phyloP scores from a whole-genome alignment of 2,888 invertebrate species.

The Drosophila kuntzei region DNA sequence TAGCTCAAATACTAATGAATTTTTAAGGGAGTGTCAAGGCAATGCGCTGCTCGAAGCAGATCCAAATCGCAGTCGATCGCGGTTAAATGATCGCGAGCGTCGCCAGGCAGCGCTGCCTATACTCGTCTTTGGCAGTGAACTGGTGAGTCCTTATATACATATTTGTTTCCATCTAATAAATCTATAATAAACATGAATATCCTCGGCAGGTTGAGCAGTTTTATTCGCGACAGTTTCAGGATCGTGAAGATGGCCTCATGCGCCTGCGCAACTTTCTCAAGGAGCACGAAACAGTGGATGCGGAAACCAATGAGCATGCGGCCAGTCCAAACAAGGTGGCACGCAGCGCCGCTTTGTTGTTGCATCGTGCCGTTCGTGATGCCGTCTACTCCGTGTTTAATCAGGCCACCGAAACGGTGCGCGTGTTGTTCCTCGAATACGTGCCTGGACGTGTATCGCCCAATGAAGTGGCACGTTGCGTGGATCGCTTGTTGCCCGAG shows the following conservation, averaged over 20 bases:
- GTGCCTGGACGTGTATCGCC: constrained; percentile 94
- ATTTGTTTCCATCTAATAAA: background rate
- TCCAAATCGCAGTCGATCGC: constrained; percentile 86
- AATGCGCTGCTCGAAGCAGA: constrained; percentile 86
- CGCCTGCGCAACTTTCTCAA: constrained; percentile 86
- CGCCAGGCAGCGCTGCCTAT: constrained; percentile 95
- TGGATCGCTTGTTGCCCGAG: constrained; percentile 94
- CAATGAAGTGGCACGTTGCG: constrained; percentile 92
- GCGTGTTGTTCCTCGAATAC: constrained; percentile 93
- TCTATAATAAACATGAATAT: background rate
- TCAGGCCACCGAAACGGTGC: constrained; percentile 92
- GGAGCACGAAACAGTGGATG: constrained; percentile 80
- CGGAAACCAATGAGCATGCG: constrained; percentile 81
- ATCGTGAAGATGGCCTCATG: constrained; percentile 94
- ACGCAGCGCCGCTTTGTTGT: constrained; percentile 91
- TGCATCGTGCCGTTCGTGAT: constrained; percentile 93
- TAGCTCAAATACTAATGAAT: constrained; percentile 94
- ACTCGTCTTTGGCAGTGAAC: constrained; percentile 94
- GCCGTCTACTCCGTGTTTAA: constrained; percentile 96
- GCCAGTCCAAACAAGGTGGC: constrained; percentile 90
- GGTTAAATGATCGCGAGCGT: constrained; percentile 91
- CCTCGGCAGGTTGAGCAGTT: constrained; percentile 92
- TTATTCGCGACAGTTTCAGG: constrained; percentile 95
- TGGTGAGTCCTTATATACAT: constrained; percentile 87
- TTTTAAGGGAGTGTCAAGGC: constrained; percentile 90